phyloP scores from a whole-genome alignment of 2,113 vertebrate species.

The Nothobranchius kuhntae region DNA sequence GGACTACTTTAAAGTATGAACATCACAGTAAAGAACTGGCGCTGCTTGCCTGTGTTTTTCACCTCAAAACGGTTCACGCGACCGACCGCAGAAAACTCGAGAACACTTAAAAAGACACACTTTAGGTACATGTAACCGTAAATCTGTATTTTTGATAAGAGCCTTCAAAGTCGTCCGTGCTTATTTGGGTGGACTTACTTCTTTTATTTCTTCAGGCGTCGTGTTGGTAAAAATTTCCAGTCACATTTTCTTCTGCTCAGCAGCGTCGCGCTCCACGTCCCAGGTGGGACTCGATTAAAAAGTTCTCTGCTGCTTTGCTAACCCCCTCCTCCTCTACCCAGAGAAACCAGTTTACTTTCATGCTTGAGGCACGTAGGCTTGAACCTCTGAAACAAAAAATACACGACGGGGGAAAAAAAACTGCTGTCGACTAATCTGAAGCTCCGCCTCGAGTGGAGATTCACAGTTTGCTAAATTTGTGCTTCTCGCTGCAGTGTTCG shows the following conservation, averaged over 20 bases:
- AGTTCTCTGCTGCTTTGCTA: conserved; percentile 7
- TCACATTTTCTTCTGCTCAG: conserved; percentile 20
- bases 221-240: conserved; percentile 7
- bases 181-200: conserved; percentile 18
- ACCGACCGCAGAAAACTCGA: too few species aligned
- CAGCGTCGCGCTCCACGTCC: conserved; percentile 7
- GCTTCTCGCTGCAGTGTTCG: neutral
- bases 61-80: too few species aligned
- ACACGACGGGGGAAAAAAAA: neutral
- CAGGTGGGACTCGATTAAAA: conserved; percentile 23
- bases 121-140: too few species aligned
- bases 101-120: too few species aligned
- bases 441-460: conserved; percentile 56
- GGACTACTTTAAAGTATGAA: neutral
- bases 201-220: neutral
- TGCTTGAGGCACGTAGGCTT: conserved; percentile 61
- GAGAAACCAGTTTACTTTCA: conserved; percentile 72
- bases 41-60: too few species aligned
- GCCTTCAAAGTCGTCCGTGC: neutral
- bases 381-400: conserved; percentile 10
- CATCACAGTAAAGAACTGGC: neutral
- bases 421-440: neutral
- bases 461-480: neutral
- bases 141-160: too few species aligned
- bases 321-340: conserved; percentile 6